phyloP scores from a whole-genome alignment of 2,888 invertebrate genomes.

The Trilocha varians region DNA sequence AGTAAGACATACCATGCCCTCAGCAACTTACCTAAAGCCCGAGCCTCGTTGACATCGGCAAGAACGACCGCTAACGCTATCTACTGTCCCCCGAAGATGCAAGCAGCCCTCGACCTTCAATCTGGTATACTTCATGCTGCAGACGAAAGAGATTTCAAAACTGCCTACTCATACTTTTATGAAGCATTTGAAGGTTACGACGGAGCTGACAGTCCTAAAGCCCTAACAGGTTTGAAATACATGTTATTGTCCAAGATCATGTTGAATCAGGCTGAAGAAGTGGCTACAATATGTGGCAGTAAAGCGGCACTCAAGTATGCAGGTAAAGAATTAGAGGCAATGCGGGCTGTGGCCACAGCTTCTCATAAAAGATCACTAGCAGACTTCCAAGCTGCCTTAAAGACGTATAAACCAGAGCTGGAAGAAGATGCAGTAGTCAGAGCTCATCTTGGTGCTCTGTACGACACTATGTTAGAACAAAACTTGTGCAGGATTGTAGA shows the following conservation, averaged over 20 bases:
- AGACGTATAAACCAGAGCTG: constrained; percentile 89
- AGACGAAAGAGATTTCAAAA: constrained; percentile 99
- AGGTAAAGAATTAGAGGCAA: constrained; percentile 96
- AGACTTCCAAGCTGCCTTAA: constrained; percentile 93
- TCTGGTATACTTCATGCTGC: constrained; percentile 99
- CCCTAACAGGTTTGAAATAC: constrained; percentile 96
- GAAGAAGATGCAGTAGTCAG: constrained; percentile 97
- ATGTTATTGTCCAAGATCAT: constrained; percentile 99
- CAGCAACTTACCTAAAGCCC: constrained; percentile 95
- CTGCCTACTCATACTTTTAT: constrained; percentile 99
- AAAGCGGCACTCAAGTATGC: constrained; percentile 98
- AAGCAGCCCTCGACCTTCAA: constrained; percentile 96
- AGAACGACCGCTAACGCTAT: constrained; percentile 99
- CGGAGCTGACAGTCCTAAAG: constrained; percentile 92
- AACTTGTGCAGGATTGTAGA: constrained; percentile 99
- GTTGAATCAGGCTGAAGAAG: constrained; percentile 97
- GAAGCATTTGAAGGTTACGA: constrained; percentile 99
- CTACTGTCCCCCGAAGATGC: constrained; percentile 99
- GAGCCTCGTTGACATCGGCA: constrained; percentile 97
- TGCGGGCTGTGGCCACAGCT: constrained; percentile 97
- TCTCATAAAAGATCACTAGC: constrained; percentile 97
- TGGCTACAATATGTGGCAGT: constrained; percentile 94
- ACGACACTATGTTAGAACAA: constrained; percentile 99
- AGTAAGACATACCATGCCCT: constrained; percentile 99
- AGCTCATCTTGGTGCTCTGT: constrained; percentile 96